Percentiles rank a stretch among this genome's conserved stretches.
phyloP scores from a whole-genome alignment of 2,888 invertebrate genomes.

The Pteria penguin region DNA sequence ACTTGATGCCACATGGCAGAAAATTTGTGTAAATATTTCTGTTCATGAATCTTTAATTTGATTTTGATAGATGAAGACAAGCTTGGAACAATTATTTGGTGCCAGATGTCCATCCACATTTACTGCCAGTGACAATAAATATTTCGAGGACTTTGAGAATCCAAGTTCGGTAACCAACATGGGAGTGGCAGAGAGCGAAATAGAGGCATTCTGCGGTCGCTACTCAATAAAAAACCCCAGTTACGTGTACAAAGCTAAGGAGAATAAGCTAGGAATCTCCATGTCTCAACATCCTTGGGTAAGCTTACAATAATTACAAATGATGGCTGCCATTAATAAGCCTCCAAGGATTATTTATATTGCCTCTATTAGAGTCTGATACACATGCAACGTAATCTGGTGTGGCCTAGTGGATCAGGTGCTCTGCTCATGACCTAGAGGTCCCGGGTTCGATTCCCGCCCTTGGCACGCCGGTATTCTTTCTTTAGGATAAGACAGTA shows the following conservation, averaged over 20 bases:
- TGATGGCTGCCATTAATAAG: too few relatives aligned
- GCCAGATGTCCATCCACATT: conserved; percentile 22
- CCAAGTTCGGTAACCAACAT: conserved; percentile 5
- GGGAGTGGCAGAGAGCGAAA: conserved; percentile 42
- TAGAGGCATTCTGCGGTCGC: conserved; percentile 55
- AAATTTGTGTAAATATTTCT: background rate
- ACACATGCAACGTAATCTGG: too few relatives aligned
- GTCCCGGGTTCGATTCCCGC: too few relatives aligned
- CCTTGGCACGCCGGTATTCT: too few relatives aligned
- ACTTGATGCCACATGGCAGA: background rate
- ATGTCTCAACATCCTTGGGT: conserved; percentile 42
- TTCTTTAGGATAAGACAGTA: too few relatives aligned
- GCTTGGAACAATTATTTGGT: conserved; percentile 17
- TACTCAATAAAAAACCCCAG: conserved; percentile 51
- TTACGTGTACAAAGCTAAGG: conserved; percentile 34
- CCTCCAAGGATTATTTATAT: too few relatives aligned
- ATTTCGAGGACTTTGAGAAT: conserved; percentile 27
- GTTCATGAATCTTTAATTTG: background rate
- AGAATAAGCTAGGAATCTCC: conserved; percentile 35
- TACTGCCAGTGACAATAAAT: conserved; percentile 5
- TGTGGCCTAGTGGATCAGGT: too few relatives aligned
- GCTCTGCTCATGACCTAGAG: too few relatives aligned
- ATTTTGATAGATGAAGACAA: conserved; percentile 9
- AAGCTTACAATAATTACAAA: too few relatives aligned
- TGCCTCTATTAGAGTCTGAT: too few relatives aligned